phyloP scores from a whole-genome alignment of 2,113 vertebrate species.

The Sisor rabdophorus region DNA sequence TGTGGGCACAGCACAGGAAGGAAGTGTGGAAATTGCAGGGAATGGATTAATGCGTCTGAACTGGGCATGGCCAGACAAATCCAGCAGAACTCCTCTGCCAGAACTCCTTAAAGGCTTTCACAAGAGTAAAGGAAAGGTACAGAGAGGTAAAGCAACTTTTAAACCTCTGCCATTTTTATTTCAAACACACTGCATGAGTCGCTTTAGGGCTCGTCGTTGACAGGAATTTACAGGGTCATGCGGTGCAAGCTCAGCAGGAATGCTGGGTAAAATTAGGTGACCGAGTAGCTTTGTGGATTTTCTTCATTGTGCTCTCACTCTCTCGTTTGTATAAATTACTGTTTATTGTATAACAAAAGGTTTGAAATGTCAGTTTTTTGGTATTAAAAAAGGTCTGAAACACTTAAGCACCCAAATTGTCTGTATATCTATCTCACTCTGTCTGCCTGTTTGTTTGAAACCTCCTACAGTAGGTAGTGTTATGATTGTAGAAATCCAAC shows the following conservation, averaged over 20 bases:
- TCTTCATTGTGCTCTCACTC: constrained; percentile 5
- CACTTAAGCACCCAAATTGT: too few species aligned
- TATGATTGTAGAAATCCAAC: too few species aligned
- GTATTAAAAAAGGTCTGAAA: too few species aligned
- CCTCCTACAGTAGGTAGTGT: too few species aligned
- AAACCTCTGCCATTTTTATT: constrained; percentile 59
- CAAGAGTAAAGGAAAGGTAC: constrained; percentile 57
- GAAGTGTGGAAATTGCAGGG: constrained; percentile 73
- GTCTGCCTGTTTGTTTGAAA: too few species aligned
- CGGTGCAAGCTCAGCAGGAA: constrained; percentile 36
- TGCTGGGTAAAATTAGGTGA: constrained; percentile 41
- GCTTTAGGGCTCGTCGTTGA: constrained; percentile 64
- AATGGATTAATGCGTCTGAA: constrained; percentile 75
- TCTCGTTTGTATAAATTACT: not conserved
- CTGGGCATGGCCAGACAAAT: constrained; percentile 69
- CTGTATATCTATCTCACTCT: too few species aligned
- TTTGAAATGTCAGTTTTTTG: not conserved
- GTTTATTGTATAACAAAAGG: not conserved
- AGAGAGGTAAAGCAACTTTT: constrained; percentile 63
- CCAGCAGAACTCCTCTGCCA: constrained; percentile 62
- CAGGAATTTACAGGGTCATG: constrained; percentile 60
- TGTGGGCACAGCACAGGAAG: constrained; percentile 57
- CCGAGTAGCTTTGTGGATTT: constrained; percentile 1
- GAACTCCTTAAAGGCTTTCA: constrained; percentile 60
- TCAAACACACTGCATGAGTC: constrained; percentile 62